A percentile compares a stretch with the other conserved stretches of the same genome.
Conservation (phyloP, 2,113 vertebrate genomes). For the Hippocampus mohnikei region DNA sequence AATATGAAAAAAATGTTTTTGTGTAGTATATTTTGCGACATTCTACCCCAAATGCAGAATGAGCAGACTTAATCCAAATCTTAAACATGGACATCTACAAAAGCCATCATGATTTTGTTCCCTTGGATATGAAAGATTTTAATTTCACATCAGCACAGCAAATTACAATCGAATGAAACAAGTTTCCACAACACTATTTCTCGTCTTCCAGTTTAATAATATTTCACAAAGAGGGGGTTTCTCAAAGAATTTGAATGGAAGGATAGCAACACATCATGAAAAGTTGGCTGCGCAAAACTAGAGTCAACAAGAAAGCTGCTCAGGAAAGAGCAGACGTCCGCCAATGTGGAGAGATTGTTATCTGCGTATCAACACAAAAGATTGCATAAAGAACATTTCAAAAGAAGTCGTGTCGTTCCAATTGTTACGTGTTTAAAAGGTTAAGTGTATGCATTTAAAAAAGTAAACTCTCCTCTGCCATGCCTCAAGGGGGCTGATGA, state of each 20-base stretch:
- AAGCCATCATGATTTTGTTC: neutral
- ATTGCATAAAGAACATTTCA: neutral
- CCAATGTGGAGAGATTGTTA: neutral
- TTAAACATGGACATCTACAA: neutral
- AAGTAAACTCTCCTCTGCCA: neutral
- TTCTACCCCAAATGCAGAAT: neutral
- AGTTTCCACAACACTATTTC: too few species aligned
- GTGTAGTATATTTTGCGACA: too few species aligned
- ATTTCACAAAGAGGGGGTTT: too few species aligned
- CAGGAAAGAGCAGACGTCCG: neutral
- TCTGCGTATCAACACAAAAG: neutral
- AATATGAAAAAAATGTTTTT: neutral
- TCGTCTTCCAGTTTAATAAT: too few species aligned
- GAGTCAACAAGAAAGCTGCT: neutral
- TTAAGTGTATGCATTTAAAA: neutral
- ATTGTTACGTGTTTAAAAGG: neutral
- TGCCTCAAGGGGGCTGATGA: too few species aligned
- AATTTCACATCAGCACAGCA: neutral
- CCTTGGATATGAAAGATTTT: neutral
- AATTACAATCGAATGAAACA: too few species aligned
- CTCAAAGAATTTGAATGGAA: too few species aligned
- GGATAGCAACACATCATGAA: neutral
- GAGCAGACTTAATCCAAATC: neutral
- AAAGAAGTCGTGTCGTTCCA: neutral
- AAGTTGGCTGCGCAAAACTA: too few species aligned